Base-by-base conservation (phyloP, 2,888 invertebrate genomes). In the Phaedon cochleariae region DNA sequence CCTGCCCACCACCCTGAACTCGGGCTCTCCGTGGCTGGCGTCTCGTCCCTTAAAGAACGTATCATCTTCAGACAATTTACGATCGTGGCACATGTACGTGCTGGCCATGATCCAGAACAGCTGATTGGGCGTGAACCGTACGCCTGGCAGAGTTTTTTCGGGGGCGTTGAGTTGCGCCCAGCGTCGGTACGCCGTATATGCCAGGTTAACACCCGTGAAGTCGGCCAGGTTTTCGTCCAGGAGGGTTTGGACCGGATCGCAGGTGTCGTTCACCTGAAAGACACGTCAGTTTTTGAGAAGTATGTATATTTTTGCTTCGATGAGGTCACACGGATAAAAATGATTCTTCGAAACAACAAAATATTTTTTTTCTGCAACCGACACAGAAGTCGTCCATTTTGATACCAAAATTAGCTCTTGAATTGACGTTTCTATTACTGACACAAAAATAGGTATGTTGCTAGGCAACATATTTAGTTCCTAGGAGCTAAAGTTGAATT, bases 211-310 rank as follows among this genome's bases (percentile, higher is more conserved):
- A 0, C 96, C 96, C 0, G 94, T 94, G 78, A 95, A 95, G 80
- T 96, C 96, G 0, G 96, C 95, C 58, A 96, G 92, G 81, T 96
- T 96, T 81, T 96, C 96, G 12, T 94, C 94, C 80, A 94, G 91
- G 0, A 94, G 91, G 58, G 93, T 89, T 95, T 94, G 52, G 95
- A 80, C 94, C 94, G 78, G 1, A 81, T 2, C 2, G 34, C 10
- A 91, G 58, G 93, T 90, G 53, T 95, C 95, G 77, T 95, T 94
- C 53, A 95, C 80, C 94, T 94, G 78, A 2, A 81, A 78, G n/a
- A n/a, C n/a, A n/a, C n/a, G n/a, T n/a, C n/a, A n/a, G n/a, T n/a
- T n/a, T n/a, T n/a, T n/a, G n/a, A n/a, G n/a, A n/a, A n/a, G n/a
- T n/a, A n/a, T n/a, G n/a, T n/a, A n/a, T n/a, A n/a, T n/a, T n/a